Percentiles rank a stretch among this genome's conserved stretches.
Conservation (phyloP, 2,113 vertebrate genomes). For the Podiceps cristatus region DNA sequence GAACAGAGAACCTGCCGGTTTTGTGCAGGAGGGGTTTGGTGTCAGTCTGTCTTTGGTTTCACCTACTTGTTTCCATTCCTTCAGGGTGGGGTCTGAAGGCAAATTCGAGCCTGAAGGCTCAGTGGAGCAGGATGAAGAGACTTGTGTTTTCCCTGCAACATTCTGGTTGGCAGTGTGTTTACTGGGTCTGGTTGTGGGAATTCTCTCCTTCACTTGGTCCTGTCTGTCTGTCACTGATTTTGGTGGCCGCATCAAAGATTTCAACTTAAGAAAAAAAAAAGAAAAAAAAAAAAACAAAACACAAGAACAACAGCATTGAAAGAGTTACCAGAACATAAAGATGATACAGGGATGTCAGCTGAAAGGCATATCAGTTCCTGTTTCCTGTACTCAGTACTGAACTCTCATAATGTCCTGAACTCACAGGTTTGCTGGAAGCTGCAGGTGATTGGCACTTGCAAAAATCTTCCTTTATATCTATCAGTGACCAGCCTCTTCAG, state of each 20-base stretch:
- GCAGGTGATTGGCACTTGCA: not conserved
- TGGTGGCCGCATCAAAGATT: conserved; percentile 87
- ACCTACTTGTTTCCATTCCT: conserved; percentile 93
- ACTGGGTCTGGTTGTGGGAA: not conserved
- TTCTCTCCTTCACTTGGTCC: not conserved
- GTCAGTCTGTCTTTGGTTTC: not conserved
- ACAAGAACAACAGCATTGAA: not conserved
- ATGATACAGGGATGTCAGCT: not conserved
- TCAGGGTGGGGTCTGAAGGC: conserved; percentile 60
- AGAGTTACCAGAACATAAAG: not conserved
- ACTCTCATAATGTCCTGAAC: not conserved
- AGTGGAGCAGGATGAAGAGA: not conserved
- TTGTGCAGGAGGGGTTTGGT: fast-evolving
- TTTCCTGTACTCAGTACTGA: not conserved
- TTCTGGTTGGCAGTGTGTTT: not conserved
- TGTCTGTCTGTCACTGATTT: conserved; percentile 55
- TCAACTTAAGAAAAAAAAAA: conserved; percentile 78
- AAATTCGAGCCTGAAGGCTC: conserved; percentile 36
- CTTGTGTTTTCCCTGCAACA: not conserved
- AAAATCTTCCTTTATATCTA: not conserved
- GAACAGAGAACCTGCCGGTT: not conserved
- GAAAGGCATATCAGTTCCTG: not conserved
- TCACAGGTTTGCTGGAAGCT: not conserved
- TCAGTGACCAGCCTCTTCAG: not conserved
- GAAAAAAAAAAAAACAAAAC: conserved; percentile 5